phyloP scores from a whole-genome alignment of 2,113 vertebrate genomes.

The Antigone vipio region DNA sequence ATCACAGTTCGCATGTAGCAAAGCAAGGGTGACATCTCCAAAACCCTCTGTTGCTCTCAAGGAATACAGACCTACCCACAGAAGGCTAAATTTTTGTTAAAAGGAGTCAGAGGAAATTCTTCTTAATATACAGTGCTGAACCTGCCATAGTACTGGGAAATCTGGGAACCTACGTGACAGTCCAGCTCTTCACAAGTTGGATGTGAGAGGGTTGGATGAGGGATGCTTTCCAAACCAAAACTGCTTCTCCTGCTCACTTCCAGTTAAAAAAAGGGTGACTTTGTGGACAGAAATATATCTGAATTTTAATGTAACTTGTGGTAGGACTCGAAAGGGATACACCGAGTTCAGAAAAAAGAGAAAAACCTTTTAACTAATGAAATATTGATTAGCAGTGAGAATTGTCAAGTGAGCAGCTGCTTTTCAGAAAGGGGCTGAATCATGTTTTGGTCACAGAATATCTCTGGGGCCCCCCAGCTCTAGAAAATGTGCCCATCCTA shows the following conservation, averaged over 20 bases:
- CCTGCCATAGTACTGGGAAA: neutral
- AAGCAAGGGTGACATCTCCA: neutral
- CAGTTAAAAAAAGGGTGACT: neutral
- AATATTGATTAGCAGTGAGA: neutral
- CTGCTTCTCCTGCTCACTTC: neutral
- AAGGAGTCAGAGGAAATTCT: neutral
- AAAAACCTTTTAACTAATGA: neutral
- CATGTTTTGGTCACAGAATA: neutral
- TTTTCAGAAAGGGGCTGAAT: neutral
- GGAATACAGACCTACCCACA: neutral
- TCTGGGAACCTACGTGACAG: neutral
- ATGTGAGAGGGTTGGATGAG: neutral
- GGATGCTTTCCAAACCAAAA: neutral
- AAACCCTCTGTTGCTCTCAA: neutral
- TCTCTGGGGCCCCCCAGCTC: neutral
- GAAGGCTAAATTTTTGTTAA: neutral
- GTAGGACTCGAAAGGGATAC: neutral
- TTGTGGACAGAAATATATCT: neutral
- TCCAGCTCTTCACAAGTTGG: neutral
- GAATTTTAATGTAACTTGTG: neutral
- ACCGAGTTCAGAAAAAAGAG: neutral
- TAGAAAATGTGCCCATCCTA: neutral
- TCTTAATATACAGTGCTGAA: neutral
- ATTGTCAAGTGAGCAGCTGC: neutral
- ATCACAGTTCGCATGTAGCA: neutral